phyloP scores from a whole-genome alignment of 2,888 invertebrate species.

The Lomographa bimaculata region DNA sequence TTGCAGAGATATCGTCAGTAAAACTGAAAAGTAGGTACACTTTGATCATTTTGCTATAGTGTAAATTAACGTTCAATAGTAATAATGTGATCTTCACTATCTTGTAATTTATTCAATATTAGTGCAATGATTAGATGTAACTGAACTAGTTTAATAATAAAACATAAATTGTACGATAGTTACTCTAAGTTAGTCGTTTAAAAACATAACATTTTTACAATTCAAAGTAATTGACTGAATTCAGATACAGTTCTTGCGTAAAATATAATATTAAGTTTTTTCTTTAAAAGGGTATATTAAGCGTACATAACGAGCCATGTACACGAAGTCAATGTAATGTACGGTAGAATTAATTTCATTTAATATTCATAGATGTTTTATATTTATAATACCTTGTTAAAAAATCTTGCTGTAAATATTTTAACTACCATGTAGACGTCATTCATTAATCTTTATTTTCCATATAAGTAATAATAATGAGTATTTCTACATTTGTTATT shows the following conservation, averaged over 20 bases:
- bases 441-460: too few species aligned
- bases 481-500: too few species aligned
- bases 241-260: conserved; percentile 65
- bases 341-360: too few species aligned
- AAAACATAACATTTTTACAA: conserved; percentile 68
- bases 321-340: background rate
- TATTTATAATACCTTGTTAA: too few species aligned
- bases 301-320: background rate
- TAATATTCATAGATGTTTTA: too few species aligned
- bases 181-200: conserved; percentile 65
- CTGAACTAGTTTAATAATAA: conserved; percentile 65
- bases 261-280: conserved; percentile 64
- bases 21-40: conserved; percentile 53
- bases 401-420: conserved; percentile 1
- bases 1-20: conserved; percentile 40
- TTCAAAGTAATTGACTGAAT: conserved; percentile 73
- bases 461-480: too few species aligned
- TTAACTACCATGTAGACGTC: too few species aligned
- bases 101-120: conserved; percentile 80
- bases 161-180: conserved; percentile 68
- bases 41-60: conserved; percentile 43
- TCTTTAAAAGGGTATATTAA: conserved; percentile 44
- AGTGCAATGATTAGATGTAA: conserved; percentile 83
- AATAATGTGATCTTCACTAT: conserved; percentile 69
- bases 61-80: conserved; percentile 51